Base-by-base conservation (phyloP, 2,797 vertebrate species). In the Typhlichthys eigenmanni region DNA sequence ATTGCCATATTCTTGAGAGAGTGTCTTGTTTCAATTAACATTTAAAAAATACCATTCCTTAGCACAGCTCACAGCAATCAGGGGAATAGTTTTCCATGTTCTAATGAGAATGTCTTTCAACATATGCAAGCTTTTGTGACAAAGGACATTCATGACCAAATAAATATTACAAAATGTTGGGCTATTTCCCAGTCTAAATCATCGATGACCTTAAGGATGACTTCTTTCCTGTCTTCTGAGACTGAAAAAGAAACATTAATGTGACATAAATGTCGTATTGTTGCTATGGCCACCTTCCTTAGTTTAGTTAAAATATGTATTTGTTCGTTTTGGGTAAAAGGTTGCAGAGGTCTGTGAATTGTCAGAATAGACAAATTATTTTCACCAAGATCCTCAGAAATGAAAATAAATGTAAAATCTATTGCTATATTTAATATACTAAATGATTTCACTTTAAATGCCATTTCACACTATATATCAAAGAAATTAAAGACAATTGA, bases 1-100 rank as follows among this genome's bases (percentile, higher is more conserved):
- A 84, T 76, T 71, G 76, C 79, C 84, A 72, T 76, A 72, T 81
- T 88, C 87, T 80, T 78, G 34, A 74, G 84, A 79, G 86, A 80
- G 85, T 63, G 76, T 91, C 79, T 66, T 68, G 78, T 87, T 91
- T 84, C 86, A 80, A 74, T 85, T 78, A 77, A 68, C 68, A 51
- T 66, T 71, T 58, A 59, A 74, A 79, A 65, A 73, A 69, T 53
- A 57, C 55, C 71, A 66, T 66, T 78, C 62, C 66, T 70, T 61
- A 72, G 69, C 54, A 47, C 5, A 11, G 65, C 32, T 47, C 66
- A 81, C 66, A 43, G 60, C 52, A 24, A 60, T 75, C 61, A 51
- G 56, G 66, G 78, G 73, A 83, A 85, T 82, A 78, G 77, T 78
- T 66, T 82, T 69, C 74, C 65, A 62, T 62, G 66, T 72, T 85